Evolutionary conservation across 2,113 vertebrate genomes (phyloP).

Genomic region (Ciconia stormi): DNA sequence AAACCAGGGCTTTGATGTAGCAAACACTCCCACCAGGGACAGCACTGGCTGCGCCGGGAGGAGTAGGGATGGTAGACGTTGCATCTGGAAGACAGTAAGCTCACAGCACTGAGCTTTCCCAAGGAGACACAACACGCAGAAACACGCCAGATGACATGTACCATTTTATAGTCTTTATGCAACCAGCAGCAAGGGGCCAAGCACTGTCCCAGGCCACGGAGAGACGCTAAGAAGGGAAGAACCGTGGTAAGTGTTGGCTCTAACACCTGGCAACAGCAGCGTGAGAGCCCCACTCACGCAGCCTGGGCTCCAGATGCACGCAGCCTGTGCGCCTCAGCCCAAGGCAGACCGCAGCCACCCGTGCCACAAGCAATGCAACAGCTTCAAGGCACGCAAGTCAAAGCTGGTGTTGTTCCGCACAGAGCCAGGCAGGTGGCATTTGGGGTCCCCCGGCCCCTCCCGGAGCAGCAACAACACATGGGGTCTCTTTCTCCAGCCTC

Average conservation of each 20-base stretch:
- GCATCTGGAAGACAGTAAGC: conserved; percentile 22
- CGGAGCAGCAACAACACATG: not conserved
- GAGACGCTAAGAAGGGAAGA: not conserved
- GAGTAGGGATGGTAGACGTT: not conserved
- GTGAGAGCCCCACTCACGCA: not conserved
- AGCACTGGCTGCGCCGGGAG: not conserved
- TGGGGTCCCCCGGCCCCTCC: not conserved
- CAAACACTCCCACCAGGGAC: conserved; percentile 37
- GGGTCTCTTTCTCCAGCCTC: not conserved
- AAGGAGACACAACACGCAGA: not conserved
- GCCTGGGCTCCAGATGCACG: not conserved
- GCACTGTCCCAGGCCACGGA: not conserved
- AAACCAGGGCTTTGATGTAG: conserved; percentile 42
- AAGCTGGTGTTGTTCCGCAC: accelerated
- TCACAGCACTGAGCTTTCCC: not conserved
- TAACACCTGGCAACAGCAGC: not conserved
- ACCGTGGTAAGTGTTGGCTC: not conserved
- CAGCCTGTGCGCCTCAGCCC: not conserved
- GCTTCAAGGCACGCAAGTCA: accelerated
- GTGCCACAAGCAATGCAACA: not conserved
- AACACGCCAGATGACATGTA: not conserved
- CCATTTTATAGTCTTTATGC: not conserved
- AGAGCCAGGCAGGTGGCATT: not conserved
- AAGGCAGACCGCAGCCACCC: not conserved
- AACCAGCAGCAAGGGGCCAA: not conserved